phyloP scores from a whole-genome alignment of 2,888 invertebrate species.

The Thera britannica region DNA sequence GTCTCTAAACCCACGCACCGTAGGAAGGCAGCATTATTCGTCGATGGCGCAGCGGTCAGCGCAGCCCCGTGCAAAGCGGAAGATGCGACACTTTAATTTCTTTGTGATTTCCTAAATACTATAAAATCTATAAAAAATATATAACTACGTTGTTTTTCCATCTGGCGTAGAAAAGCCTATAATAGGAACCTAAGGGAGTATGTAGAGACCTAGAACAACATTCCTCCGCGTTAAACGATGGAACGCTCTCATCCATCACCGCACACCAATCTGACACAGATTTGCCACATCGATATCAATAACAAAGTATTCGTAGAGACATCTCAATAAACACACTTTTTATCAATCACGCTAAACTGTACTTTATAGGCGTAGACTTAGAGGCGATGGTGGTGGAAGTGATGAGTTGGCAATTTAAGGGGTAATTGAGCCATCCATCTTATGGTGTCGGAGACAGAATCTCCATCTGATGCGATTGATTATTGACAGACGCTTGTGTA shows the following conservation, averaged over 20 bases:
- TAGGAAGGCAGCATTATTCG: too few species aligned
- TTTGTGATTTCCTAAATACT: too few species aligned
- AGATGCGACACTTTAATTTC: too few species aligned
- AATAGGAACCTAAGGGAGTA: background rate
- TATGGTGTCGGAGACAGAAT: slow-evolving; percentile 50
- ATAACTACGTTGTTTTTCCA: too few species aligned
- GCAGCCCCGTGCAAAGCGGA: too few species aligned
- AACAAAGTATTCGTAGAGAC: slow-evolving; percentile 49
- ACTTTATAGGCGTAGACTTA: slow-evolving; percentile 37
- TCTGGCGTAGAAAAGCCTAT: too few species aligned
- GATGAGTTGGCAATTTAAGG: slow-evolving; percentile 43
- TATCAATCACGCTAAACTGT: slow-evolving; percentile 29
- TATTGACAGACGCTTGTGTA: slow-evolving; percentile 42
- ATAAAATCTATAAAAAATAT: too few species aligned
- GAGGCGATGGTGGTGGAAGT: slow-evolving; percentile 32
- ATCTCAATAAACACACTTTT: slow-evolving; percentile 37
- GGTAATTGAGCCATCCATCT: slow-evolving; percentile 64
- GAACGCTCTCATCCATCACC: slow-evolving; percentile 40
- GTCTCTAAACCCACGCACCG: too few species aligned
- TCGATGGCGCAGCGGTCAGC: too few species aligned
- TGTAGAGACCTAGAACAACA: background rate
- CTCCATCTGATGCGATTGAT: slow-evolving; percentile 47
- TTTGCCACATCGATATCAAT: slow-evolving; percentile 51
- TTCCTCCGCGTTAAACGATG: slow-evolving; percentile 17
- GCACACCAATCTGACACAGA: slow-evolving; percentile 50